A percentile compares a stretch with the other conserved stretches of the same genome.
Evolutionary conservation across 2,888 invertebrate species (phyloP).

Genomic region (Cephus pygmeus): DNA sequence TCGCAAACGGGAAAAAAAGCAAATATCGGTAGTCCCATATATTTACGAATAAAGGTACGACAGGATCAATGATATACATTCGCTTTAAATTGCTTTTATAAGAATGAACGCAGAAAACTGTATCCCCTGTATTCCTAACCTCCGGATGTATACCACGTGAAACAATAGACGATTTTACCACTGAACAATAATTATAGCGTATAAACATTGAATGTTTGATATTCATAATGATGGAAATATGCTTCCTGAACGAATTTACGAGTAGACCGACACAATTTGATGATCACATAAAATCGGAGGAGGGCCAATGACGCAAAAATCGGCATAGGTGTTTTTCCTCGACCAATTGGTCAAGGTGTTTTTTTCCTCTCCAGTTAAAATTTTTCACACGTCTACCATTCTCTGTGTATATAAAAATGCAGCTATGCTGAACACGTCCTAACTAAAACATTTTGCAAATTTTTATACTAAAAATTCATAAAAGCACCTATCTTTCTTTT

Average conservation of each 20-base stretch:
- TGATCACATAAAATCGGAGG: background rate
- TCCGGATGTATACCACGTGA: background rate
- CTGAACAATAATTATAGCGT: background rate
- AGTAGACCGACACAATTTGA: background rate
- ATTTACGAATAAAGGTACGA: background rate
- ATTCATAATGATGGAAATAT: background rate
- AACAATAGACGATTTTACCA: background rate
- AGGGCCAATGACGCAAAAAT: background rate
- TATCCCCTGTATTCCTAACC: background rate
- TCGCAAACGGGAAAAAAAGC: background rate
- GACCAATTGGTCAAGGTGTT: background rate
- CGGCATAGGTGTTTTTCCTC: background rate
- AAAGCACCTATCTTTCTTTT: too few species aligned
- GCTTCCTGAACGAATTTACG: background rate
- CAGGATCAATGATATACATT: background rate
- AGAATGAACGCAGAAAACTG: background rate
- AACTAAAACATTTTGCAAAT: too few species aligned
- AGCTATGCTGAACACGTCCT: too few species aligned
- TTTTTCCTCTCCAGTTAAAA: background rate
- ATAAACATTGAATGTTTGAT: background rate
- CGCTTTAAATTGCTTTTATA: background rate
- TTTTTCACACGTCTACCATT: background rate
- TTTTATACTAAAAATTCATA: too few species aligned
- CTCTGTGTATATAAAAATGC: too few species aligned
- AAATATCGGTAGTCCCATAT: background rate